Evolutionary conservation across 1,140 invertebrate species (phyloP), one percentile per base, ranked within the genome.

Genomic region (Sipha flava): DNA sequence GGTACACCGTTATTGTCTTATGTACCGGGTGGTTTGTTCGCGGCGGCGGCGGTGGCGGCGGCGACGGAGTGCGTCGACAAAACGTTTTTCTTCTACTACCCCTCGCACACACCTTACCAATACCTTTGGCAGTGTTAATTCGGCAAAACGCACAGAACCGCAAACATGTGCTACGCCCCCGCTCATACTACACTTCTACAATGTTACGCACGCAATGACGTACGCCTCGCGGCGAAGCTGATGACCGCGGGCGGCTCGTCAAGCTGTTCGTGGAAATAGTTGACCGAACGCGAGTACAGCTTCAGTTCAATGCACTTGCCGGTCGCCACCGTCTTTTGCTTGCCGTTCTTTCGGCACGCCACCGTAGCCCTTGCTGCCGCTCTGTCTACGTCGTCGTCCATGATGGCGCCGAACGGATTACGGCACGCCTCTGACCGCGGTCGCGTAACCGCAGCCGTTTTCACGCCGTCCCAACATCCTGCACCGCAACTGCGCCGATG

Each of bases 251-350:
- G 23, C n/a, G 0, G 26, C 37, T 70, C 72, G 5, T 34, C 47
- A 12, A 43, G 4, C 23, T 14, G 12, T 26, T 77, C 73, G 16
- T 59, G 52, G 21, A 77, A 77, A 59, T 77, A 77, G 52, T 29
- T 77, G 37, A 77, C 73, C 16, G 73, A 77, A 26, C 73, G 49
- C 31, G 73, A 77, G 49, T 59, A 77, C 6, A 77, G 52, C 26
- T 77, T 10, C 14, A 77, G 52, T n/a, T 77, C 73, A 21, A 57
- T 57, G 29, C n/a, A 57, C 29, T 77, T 77, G 2, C n/a, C 34
- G 34, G 52, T 7, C 34, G 21, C 73, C 3, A 52, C 1, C 6
- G 21, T 40, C 21, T 43, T 77, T 4, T 6, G n/a, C 2, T 5
- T 1, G 21, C 14, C 26, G 40, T 26, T 26, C 23, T 14, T 14